Evolutionary conservation across 2,113 vertebrate species (phyloP).

Genomic region (Synchiropus splendidus): DNA sequence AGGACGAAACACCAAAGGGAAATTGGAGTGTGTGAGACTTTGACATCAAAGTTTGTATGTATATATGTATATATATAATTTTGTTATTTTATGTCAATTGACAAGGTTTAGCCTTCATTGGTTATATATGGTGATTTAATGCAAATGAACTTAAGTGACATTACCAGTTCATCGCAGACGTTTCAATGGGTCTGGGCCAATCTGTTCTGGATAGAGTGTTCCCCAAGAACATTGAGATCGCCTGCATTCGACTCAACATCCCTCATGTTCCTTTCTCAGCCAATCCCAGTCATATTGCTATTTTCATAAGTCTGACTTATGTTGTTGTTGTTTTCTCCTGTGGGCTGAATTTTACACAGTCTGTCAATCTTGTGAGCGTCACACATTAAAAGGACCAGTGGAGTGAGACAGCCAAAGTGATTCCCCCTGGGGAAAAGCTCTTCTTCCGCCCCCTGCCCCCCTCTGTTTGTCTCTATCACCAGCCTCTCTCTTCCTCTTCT

Average conservation of each 20-base stretch:
- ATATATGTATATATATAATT: too few species aligned
- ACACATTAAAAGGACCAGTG: conserved; percentile 66
- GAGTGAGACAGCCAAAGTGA: conserved; percentile 61
- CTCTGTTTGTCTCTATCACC: conserved; percentile 36
- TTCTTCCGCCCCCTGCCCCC: conserved; percentile 27
- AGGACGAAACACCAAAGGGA: too few species aligned
- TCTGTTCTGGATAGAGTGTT: too few species aligned
- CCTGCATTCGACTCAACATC: conserved; percentile 26
- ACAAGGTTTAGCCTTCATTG: too few species aligned
- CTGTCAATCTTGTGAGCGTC: conserved; percentile 67
- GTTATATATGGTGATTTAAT: too few species aligned
- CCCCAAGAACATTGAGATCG: conserved; percentile 34
- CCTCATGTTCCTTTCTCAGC: conserved; percentile 12
- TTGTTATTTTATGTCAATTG: too few species aligned
- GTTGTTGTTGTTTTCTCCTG: conserved; percentile 61
- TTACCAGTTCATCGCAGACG: too few species aligned
- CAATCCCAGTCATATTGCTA: conserved; percentile 18
- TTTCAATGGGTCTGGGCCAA: too few species aligned
- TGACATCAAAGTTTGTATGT: too few species aligned
- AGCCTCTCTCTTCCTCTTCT: conserved; percentile 7
- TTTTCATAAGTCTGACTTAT: conserved; percentile 47
- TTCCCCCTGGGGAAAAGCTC: conserved; percentile 45
- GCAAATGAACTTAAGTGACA: too few species aligned
- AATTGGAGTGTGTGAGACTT: too few species aligned
- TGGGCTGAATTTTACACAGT: conserved; percentile 64